Evolutionary conservation across 2,797 vertebrate species (phyloP), one percentile per base, ranked within the genome.

Genomic region (Lepidocolaptes lacrymiger): DNA sequence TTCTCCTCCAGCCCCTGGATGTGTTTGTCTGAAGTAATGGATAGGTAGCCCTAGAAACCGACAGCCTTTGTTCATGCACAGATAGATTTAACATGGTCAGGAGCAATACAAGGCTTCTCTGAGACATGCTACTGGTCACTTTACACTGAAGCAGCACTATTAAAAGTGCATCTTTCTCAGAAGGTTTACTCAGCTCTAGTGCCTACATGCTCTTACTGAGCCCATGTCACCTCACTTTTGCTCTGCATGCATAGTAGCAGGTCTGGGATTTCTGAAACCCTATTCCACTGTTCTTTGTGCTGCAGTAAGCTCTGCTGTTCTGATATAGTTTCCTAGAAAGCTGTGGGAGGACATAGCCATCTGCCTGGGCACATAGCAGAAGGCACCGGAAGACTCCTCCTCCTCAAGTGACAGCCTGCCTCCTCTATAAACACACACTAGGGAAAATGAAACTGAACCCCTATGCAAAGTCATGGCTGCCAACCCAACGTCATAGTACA

Each of bases 11-110:
- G 30, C 34, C 68, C n/a, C 63, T 44, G 13, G 20, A 9, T 68
- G 46, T 24, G 0, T 32, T 74, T 4, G 2, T 69, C 71, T 69
- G 80, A 82, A 64, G 85, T 58, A 82, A 93, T 34, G 49, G 89
- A 86, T 39, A 86, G 73, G 59, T n/a, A 90, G 59, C 80, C 73
- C 59, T 91, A 91, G 88, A 95, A 93, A 85, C 77, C 64, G 41
- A 24, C 2, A 0, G 56, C 67, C 59, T 94, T 95, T 93, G 74
- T 85, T 95, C 75, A 17, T 5, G 11, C 37, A 61, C 34, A 76
- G 76, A 78, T 22, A 80, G 46, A 61, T 59, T 74, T 79, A 67
- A 77, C 4, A 0, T 7, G 34, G 34, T 85, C 74, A 37, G 79
- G 51, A 91, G 74, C 52, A 90, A n/a, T 4, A 12, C 3, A 24